Percentiles rank a stretch among this genome's conserved stretches.
These are phyloP conservation scores for Silurus asotus DNA, from an alignment of 2,113 vertebrate species.

Conservation along the genomic window DNA sequence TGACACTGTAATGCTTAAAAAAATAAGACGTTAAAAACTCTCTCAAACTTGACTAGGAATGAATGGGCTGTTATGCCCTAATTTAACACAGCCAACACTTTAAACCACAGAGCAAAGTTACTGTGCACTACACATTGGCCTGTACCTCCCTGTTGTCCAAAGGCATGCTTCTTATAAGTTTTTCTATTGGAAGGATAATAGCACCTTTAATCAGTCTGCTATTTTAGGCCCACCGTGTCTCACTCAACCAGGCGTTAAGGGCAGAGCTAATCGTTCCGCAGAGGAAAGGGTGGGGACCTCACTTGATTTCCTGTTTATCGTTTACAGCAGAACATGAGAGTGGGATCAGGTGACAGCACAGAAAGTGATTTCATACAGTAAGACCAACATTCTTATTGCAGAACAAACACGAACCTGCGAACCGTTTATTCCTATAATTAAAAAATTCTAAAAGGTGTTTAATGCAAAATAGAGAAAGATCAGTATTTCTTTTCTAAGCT, in stretches of 20 bases:
- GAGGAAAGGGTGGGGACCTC: conserved; percentile 21
- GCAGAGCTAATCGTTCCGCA: conserved; percentile 20
- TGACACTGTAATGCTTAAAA: neutral
- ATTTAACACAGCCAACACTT: conserved; percentile 1
- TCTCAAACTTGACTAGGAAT: conserved; percentile 5
- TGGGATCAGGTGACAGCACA: neutral
- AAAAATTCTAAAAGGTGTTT: neutral
- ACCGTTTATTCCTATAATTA: neutral
- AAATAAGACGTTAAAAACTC: neutral
- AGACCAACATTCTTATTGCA: neutral
- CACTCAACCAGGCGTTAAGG: conserved; percentile 26
- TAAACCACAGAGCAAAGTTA: neutral
- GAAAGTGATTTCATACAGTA: neutral
- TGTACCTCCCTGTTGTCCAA: neutral
- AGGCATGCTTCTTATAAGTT: conserved; percentile 25
- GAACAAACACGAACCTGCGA: too few relatives aligned
- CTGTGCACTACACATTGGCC: neutral
- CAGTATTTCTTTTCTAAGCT: neutral
- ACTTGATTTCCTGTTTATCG: neutral
- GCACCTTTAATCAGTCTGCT: conserved; percentile 39
- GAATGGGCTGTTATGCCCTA: neutral
- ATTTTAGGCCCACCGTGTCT: conserved; percentile 52
- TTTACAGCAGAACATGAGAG: neutral
- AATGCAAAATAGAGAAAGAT: neutral
- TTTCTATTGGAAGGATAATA: conserved; percentile 37